Evolutionary conservation across 2,113 vertebrate genomes (phyloP).

Genomic region (Eleginops maclovinus): DNA sequence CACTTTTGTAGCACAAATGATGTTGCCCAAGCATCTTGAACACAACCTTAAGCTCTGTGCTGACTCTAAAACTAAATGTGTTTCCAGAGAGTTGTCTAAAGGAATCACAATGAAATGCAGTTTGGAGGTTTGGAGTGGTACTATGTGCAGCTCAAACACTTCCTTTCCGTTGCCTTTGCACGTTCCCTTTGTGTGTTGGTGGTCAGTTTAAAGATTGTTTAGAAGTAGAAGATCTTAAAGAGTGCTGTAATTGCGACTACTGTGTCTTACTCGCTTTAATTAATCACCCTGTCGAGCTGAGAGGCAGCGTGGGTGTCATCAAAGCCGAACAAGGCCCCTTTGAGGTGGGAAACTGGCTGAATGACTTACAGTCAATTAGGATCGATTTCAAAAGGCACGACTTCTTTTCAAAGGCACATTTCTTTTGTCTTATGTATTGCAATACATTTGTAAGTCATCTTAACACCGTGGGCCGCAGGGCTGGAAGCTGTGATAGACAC

Average conservation of each 20-base stretch:
- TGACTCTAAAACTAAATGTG: slow-evolving; percentile 1
- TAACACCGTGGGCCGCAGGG: not conserved
- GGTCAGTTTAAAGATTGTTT: slow-evolving; percentile 8
- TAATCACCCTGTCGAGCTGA: slow-evolving; percentile 36
- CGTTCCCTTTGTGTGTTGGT: not conserved
- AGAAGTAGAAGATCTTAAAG: slow-evolving; percentile 2
- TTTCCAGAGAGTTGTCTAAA: not conserved
- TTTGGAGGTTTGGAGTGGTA: not conserved
- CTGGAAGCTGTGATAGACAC: slow-evolving; percentile 1
- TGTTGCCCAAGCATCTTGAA: slow-evolving; percentile 33
- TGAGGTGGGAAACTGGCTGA: slow-evolving; percentile 40
- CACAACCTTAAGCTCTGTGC: slow-evolving; percentile 15
- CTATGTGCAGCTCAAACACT: not conserved
- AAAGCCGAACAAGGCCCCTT: slow-evolving; percentile 56
- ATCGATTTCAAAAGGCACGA: slow-evolving; percentile 3
- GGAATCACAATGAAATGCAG: not conserved
- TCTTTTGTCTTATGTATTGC: not conserved
- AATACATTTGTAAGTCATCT: slow-evolving; percentile 5
- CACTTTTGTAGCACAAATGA: slow-evolving; percentile 18
- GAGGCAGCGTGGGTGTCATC: slow-evolving; percentile 40
- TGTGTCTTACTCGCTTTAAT: slow-evolving; percentile 47
- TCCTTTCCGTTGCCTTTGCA: not conserved
- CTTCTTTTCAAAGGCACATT: slow-evolving; percentile 13
- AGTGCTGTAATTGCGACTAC: slow-evolving; percentile 18
- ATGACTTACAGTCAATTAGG: slow-evolving; percentile 29